These are phyloP conservation scores for Camptogramma bilineatum DNA, from an alignment of 2,888 invertebrate species.

Conservation along the genomic window DNA sequence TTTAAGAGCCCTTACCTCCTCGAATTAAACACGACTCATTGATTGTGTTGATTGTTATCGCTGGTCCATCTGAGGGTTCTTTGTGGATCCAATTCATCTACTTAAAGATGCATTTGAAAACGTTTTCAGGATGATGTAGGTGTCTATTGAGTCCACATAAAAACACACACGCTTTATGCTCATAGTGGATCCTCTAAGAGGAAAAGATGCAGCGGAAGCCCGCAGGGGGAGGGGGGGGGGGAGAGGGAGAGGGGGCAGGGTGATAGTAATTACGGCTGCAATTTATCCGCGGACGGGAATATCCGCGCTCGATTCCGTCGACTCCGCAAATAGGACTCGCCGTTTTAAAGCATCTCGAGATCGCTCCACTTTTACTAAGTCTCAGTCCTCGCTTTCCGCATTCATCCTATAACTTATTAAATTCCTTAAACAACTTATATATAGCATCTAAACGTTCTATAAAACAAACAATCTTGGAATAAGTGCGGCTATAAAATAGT, in stretches of 20 bases:
- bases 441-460: not conserved
- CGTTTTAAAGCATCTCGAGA: not conserved
- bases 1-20: slow-evolving; percentile 46
- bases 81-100: not conserved
- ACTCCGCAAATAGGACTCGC: slow-evolving; percentile 6
- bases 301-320: slow-evolving; percentile 1
- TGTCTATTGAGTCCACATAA: not conserved
- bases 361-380: not conserved
- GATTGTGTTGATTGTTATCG: slow-evolving; percentile 11
- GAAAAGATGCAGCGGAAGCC: not conserved
- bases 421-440: not conserved
- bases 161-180: not conserved
- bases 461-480: slow-evolving; percentile 29
- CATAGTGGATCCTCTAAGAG: not conserved
- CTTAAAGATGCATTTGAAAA: too few relatives aligned
- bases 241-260: not conserved
- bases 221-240: not conserved
- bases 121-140: too few relatives aligned
- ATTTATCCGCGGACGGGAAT: slow-evolving; percentile 14
- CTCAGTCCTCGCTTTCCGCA: not conserved
- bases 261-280: slow-evolving; percentile 22
- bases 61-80: not conserved
- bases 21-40: slow-evolving; percentile 23
- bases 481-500: slow-evolving; percentile 20
- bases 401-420: not conserved